These are phyloP conservation scores for Atethmia centrago DNA, from an alignment of 2,888 invertebrate genomes.

Conservation along the genomic window DNA sequence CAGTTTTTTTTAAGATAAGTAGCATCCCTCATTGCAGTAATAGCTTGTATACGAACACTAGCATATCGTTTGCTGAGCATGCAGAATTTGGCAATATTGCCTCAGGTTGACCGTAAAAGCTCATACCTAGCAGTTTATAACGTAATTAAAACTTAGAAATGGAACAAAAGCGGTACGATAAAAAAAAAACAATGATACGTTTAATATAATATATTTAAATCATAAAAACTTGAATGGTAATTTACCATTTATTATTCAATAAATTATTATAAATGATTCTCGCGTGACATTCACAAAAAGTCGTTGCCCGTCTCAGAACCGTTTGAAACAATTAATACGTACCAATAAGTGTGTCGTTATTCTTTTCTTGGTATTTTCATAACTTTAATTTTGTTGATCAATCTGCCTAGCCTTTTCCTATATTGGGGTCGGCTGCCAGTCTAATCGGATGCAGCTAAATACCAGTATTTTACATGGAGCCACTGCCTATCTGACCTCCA, in stretches of 20 bases:
- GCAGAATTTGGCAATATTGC: background rate
- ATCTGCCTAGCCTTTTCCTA: too few species aligned
- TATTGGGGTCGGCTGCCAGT: too few species aligned
- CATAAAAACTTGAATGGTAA: background rate
- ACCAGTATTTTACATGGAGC: too few species aligned
- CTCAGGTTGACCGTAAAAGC: background rate
- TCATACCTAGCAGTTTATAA: background rate
- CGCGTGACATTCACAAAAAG: conserved; percentile 7
- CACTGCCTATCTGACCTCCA: too few species aligned
- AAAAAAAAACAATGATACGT: background rate
- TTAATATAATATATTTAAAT: background rate
- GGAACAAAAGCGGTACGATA: background rate
- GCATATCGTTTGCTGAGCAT: background rate
- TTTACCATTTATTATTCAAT: background rate
- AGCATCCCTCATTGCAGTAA: background rate
- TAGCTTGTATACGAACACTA: background rate
- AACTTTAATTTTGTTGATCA: background rate
- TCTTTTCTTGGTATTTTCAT: background rate
- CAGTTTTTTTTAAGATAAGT: background rate
- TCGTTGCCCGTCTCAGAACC: background rate
- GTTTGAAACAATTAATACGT: background rate
- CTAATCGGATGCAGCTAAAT: too few species aligned
- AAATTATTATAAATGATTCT: background rate
- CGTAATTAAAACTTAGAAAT: background rate
- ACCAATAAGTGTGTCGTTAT: background rate